These are phyloP conservation scores for Perca fluviatilis DNA, from an alignment of 2,113 vertebrate species.

Conservation along the genomic window DNA sequence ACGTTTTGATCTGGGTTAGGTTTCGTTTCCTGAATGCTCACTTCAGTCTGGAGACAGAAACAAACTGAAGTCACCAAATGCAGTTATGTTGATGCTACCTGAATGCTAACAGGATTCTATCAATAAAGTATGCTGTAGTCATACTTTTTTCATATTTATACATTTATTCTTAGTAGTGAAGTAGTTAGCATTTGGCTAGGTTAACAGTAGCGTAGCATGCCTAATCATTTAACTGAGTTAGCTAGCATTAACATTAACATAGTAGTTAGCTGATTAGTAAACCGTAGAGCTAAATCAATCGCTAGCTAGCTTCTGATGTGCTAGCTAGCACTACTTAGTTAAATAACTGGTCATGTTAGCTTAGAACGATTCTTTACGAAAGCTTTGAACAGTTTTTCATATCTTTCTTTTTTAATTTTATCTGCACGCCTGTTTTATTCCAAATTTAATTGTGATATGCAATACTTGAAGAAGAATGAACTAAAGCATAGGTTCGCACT, in stretches of 20 bases:
- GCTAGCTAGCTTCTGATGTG: background rate
- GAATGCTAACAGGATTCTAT: background rate
- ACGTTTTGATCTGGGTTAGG: background rate
- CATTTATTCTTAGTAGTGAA: background rate
- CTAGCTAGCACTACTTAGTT: background rate
- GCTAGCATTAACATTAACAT: background rate
- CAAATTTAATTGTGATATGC: background rate
- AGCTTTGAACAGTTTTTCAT: background rate
- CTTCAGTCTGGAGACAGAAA: background rate
- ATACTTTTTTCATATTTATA: background rate
- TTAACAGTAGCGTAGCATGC: no score
- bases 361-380: background rate
- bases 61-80: background rate
- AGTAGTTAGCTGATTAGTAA: background rate
- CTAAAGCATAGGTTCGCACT: background rate
- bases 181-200: background rate
- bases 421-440: background rate
- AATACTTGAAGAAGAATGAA: background rate
- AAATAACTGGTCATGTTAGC: no score
- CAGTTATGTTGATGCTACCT: background rate
- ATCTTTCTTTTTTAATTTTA: background rate
- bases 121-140: background rate
- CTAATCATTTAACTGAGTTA: background rate
- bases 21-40: constrained; percentile 3
- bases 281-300: background rate